Conservation (phyloP, 2,888 invertebrate species). For the Sericinus montela region DNA sequence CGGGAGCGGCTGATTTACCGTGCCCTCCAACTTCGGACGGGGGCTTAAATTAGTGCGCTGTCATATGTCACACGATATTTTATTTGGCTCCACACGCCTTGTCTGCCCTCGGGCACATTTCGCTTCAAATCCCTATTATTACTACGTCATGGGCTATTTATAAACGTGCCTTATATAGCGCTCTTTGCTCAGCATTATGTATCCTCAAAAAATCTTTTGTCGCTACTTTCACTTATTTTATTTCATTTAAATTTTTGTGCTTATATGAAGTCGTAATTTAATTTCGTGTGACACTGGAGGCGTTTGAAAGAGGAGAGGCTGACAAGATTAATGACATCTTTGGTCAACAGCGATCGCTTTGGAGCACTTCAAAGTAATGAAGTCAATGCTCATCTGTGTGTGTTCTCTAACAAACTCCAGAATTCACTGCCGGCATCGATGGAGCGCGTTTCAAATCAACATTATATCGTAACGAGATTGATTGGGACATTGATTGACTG, state of each 20-base stretch:
- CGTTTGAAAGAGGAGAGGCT: slow-evolving; percentile 45
- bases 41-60: slow-evolving; percentile 69
- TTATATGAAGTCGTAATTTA: slow-evolving; percentile 27
- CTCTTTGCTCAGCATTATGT: slow-evolving; percentile 30
- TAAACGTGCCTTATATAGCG: slow-evolving; percentile 61
- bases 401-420: slow-evolving; percentile 55
- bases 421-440: slow-evolving; percentile 30
- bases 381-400: slow-evolving; percentile 23
- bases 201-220: slow-evolving; percentile 2
- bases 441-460: slow-evolving; percentile 21
- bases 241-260: no score
- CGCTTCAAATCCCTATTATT: slow-evolving; percentile 59
- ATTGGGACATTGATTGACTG: no score
- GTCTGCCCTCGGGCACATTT: slow-evolving; percentile 46
- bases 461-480: not conserved
- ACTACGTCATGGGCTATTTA: slow-evolving; percentile 63
- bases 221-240: no score
- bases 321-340: slow-evolving; percentile 62
- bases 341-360: slow-evolving; percentile 42
- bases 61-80: slow-evolving; percentile 69
- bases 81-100: slow-evolving; percentile 52
- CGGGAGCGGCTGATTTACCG: slow-evolving; percentile 72
- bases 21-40: slow-evolving; percentile 47
- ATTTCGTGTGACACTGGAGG: slow-evolving; percentile 42
- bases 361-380: slow-evolving; percentile 51